Evolutionary conservation across 2,797 vertebrate species (phyloP).

Genomic region (Gobionotothen gibberifrons): DNA sequence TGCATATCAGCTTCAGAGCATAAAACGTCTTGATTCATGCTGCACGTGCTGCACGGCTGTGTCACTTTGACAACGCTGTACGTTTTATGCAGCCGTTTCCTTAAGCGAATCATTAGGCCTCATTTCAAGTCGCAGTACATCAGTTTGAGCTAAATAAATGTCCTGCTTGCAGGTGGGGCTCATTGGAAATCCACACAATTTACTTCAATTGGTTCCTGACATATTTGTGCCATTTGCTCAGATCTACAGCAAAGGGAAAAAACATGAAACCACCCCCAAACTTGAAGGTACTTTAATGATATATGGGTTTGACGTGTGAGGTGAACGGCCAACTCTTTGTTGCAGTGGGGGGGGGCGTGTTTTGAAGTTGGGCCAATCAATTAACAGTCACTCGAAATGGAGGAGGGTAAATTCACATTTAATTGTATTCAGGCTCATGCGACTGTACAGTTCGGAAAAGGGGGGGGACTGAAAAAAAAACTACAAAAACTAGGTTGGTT

Average conservation of each 20-base stretch:
- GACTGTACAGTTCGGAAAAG: slow-evolving; percentile 47
- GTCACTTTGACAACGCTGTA: slow-evolving; percentile 55
- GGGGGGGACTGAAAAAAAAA: slow-evolving; percentile 44
- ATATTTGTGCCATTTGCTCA: slow-evolving; percentile 62
- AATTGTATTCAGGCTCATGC: slow-evolving; percentile 79
- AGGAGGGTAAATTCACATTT: slow-evolving; percentile 74
- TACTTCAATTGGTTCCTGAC: slow-evolving; percentile 67
- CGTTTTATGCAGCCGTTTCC: slow-evolving; percentile 54
- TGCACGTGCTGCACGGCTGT: slow-evolving; percentile 49
- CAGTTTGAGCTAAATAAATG: slow-evolving; percentile 65
- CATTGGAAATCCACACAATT: slow-evolving; percentile 59
- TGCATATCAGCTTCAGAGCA: slow-evolving; percentile 5
- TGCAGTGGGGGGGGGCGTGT: slow-evolving; percentile 46
- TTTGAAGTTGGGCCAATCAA: slow-evolving; percentile 84
- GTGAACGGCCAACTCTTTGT: slow-evolving; percentile 72
- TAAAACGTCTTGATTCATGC: slow-evolving; percentile 53
- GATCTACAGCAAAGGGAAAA: slow-evolving; percentile 40
- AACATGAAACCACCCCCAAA: slow-evolving; percentile 32
- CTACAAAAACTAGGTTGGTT: slow-evolving; percentile 68
- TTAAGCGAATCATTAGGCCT: slow-evolving; percentile 67
- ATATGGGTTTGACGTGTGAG: slow-evolving; percentile 62
- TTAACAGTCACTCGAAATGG: slow-evolving; percentile 73
- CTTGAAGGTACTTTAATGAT: slow-evolving; percentile 69
- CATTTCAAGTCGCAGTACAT: slow-evolving; percentile 65
- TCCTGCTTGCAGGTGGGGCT: slow-evolving; percentile 70